Conservation (phyloP, 1,140 invertebrate species). For the Drosophila albomicans region DNA sequence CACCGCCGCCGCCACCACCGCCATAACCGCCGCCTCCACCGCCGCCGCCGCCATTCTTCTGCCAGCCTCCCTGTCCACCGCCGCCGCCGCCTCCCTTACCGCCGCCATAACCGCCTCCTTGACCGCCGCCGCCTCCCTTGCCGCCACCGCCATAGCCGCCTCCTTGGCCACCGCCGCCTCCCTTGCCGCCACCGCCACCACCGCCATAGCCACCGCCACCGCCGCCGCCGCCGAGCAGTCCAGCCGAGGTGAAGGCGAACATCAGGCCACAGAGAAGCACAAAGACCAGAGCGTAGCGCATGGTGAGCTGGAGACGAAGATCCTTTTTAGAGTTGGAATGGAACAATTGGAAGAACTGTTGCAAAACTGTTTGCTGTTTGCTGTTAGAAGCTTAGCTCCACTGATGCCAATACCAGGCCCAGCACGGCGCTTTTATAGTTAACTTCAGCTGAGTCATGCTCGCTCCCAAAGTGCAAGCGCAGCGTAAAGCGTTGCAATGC, state of each 20-base stretch:
- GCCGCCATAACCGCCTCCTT: constrained; percentile 26
- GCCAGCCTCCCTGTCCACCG: constrained; percentile 32
- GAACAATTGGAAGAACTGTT: constrained; percentile 22
- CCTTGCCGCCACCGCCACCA: constrained; percentile 48
- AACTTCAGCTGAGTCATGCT: constrained; percentile 58
- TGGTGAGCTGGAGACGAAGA: constrained; percentile 22
- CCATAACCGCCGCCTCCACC: constrained; percentile 35
- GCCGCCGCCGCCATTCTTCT: constrained; percentile 30
- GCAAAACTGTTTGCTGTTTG: constrained; percentile 34
- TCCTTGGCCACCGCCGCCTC: constrained; percentile 28
- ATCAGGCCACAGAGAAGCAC: constrained; percentile 61
- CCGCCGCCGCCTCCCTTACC: constrained; percentile 29
- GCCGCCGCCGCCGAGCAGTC: constrained; percentile 52
- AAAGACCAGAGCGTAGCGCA: constrained; percentile 65
- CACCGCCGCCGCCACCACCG: constrained; percentile 39
- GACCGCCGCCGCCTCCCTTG: constrained; percentile 40
- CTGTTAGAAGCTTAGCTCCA: constrained; percentile 62
- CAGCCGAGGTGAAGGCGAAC: constrained; percentile 62
- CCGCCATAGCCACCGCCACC: constrained; percentile 47
- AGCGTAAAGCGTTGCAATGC: constrained; percentile 4
- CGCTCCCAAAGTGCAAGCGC: constrained; percentile 35
- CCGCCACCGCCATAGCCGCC: constrained; percentile 39
- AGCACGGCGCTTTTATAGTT: constrained; percentile 61
- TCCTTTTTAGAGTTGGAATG: constrained; percentile 15
- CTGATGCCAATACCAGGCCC: constrained; percentile 56